Percentiles rank a stretch among this genome's conserved stretches.
These are phyloP conservation scores for Idaea dimidiata DNA, from an alignment of 2,888 invertebrate genomes.

Conservation along the genomic window DNA sequence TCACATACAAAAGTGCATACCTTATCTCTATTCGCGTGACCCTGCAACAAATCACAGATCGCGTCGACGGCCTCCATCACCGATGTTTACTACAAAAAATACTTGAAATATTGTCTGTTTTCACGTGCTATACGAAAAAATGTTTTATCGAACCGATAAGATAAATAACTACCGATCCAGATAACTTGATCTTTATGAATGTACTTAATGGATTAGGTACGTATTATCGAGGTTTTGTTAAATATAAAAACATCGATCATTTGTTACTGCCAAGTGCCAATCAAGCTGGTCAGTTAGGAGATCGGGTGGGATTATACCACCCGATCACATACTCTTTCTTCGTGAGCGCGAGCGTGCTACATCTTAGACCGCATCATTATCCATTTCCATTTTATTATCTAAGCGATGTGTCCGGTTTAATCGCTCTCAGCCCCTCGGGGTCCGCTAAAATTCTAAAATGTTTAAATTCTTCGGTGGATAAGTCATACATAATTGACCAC, in stretches of 20 bases:
- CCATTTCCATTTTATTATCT: no score
- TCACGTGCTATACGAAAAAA: slow-evolving; percentile 14
- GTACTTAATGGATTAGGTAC: background rate
- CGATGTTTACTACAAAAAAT: slow-evolving; percentile 15
- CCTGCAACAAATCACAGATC: slow-evolving; percentile 85
- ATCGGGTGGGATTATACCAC: no score
- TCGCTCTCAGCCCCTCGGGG: no score
- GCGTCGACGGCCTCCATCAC: slow-evolving; percentile 62
- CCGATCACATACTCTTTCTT: no score
- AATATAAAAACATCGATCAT: background rate
- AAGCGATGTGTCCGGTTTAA: no score
- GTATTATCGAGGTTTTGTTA: background rate
- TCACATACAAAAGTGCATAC: slow-evolving; percentile 50
- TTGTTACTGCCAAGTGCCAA: background rate
- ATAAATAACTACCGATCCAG: slow-evolving; percentile 8
- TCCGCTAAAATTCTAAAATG: no score
- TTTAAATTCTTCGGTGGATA: no score
- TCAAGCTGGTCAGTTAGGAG: background rate
- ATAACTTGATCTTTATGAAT: slow-evolving; percentile 13
- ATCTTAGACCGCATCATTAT: no score
- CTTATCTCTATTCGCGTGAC: slow-evolving; percentile 91
- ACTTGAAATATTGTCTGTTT: slow-evolving; percentile 4
- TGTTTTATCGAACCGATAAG: slow-evolving; percentile 19
- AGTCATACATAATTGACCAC: no score
- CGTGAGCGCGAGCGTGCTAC: no score